phyloP scores from a whole-genome alignment of 1,140 invertebrate genomes.

The Phymastichus coffea region DNA sequence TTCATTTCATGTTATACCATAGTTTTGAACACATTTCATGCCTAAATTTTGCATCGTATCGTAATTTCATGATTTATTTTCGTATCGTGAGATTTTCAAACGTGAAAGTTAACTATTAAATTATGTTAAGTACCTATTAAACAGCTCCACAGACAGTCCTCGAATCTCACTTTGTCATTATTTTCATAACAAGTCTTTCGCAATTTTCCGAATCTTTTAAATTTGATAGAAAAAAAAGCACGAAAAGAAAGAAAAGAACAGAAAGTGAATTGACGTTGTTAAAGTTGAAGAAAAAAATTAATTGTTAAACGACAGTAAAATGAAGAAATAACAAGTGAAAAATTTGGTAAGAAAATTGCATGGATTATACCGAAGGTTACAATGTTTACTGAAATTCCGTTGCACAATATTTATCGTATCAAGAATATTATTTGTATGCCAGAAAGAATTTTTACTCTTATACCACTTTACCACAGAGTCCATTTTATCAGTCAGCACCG shows the following conservation, averaged over 20 bases:
- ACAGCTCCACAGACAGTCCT: constrained; percentile 45
- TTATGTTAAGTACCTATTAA: constrained; percentile 37
- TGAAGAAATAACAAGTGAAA: too few relatives aligned
- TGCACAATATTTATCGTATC: constrained; percentile 55
- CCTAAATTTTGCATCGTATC: constrained; percentile 42
- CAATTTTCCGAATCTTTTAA: too few relatives aligned
- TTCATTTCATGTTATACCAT: constrained; percentile 34
- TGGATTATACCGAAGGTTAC: too few relatives aligned
- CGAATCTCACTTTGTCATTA: constrained; percentile 43
- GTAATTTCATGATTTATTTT: constrained; percentile 40
- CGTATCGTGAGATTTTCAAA: constrained; percentile 36
- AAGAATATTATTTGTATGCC: constrained; percentile 54
- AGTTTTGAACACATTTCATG: constrained; percentile 46
- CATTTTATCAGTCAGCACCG: constrained; percentile 12
- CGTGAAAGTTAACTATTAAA: constrained; percentile 43
- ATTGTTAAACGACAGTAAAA: too few relatives aligned
- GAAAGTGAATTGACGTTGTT: too few relatives aligned
- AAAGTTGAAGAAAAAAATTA: too few relatives aligned
- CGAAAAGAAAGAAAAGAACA: too few relatives aligned
- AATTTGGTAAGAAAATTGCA: too few relatives aligned
- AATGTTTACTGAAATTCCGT: constrained; percentile 42
- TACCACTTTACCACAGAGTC: constrained; percentile 11
- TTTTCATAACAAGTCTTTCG: constrained; percentile 23
- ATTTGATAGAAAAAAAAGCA: too few relatives aligned
- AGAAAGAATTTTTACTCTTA: constrained; percentile 14